A percentile compares a stretch with the other conserved stretches of the same genome.
These are phyloP conservation scores for Mobula birostris DNA, from an alignment of 2,113 vertebrate genomes.

Conservation along the genomic window DNA sequence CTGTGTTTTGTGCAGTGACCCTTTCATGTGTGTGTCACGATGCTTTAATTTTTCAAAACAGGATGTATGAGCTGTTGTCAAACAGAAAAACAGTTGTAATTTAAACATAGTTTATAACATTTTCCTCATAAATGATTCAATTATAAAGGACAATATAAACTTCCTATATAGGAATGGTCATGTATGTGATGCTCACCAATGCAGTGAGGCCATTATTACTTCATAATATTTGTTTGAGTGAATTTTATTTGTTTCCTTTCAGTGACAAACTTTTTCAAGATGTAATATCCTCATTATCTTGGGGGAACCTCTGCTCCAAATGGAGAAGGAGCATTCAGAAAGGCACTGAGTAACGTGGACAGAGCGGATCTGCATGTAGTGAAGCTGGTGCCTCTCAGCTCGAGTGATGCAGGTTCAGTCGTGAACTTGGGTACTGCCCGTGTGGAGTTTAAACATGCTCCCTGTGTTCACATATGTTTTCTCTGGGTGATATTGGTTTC, in stretches of 20 bases:
- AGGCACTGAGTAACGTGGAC: neutral
- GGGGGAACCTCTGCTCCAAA: too few species aligned
- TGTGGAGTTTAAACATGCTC: too few species aligned
- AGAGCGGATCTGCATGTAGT: too few species aligned
- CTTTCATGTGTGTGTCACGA: conserved; percentile 2
- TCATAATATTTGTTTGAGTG: neutral
- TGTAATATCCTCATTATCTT: too few species aligned
- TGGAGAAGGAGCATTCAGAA: neutral
- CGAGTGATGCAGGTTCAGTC: too few species aligned
- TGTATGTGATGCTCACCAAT: neutral
- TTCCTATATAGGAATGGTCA: neutral
- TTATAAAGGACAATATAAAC: neutral
- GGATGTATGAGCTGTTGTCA: neutral
- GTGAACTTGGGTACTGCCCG: too few species aligned
- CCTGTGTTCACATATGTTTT: too few species aligned
- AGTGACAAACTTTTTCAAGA: too few species aligned
- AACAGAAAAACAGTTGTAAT: neutral
- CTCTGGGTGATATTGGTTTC: too few species aligned
- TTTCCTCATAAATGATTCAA: neutral
- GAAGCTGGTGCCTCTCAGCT: too few species aligned
- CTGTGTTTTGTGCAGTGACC: neutral
- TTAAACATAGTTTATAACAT: neutral
- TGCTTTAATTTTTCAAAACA: conserved; percentile 6
- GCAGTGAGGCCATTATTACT: neutral
- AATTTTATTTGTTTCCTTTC: neutral